Conservation (phyloP, 2,113 vertebrate genomes). For the Murina feae region DNA sequence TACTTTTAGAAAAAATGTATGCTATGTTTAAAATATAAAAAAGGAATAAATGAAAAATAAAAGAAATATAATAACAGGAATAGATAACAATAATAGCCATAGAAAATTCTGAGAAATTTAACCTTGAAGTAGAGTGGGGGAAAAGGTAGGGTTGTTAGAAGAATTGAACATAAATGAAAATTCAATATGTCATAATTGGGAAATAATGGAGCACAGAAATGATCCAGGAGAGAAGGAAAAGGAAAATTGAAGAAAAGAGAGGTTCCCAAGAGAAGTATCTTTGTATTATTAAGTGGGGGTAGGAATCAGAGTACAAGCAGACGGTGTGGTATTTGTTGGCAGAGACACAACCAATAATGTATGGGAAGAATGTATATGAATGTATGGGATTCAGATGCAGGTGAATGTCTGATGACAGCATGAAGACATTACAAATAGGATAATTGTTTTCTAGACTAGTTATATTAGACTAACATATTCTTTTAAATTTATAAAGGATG, state of each 20-base stretch:
- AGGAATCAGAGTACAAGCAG: not conserved
- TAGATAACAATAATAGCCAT: not conserved
- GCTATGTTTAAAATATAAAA: not conserved
- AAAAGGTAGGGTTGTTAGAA: not conserved
- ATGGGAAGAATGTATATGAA: not conserved
- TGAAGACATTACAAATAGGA: accelerated
- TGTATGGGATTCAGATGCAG: not conserved
- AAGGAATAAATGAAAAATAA: not conserved
- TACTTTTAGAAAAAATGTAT: not conserved
- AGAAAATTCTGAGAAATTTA: not conserved
- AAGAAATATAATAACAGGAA: not conserved
- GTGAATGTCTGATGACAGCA: not conserved
- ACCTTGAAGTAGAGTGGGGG: not conserved
- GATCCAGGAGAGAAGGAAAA: not conserved
- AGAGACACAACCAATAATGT: not conserved
- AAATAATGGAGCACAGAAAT: not conserved
- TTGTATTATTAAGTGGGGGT: not conserved
- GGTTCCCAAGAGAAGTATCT: not conserved
- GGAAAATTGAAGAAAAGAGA: not conserved
- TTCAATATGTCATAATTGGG: not conserved
- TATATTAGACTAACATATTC: not conserved
- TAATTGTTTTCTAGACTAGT: not conserved
- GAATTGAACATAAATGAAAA: not conserved
- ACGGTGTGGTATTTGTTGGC: not conserved
- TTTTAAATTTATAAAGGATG: not conserved